phyloP scores from a whole-genome alignment of 2,888 invertebrate genomes.

The Latrodectus elegans region DNA sequence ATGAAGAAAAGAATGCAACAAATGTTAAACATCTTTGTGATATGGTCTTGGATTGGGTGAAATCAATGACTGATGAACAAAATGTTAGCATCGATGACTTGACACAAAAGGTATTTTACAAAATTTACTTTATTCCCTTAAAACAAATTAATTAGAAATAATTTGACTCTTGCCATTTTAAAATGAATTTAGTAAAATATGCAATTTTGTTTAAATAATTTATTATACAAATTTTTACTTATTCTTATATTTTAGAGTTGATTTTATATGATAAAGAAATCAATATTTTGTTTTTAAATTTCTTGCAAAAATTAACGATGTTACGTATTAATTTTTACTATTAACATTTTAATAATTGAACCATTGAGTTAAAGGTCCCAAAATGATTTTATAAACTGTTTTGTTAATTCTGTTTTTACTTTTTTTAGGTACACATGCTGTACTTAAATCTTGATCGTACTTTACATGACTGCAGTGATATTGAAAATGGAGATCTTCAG shows the following conservation, averaged over 20 bases:
- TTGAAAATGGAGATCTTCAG: conserved; percentile 80
- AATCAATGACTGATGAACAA: conserved; percentile 74
- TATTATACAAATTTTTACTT: background rate
- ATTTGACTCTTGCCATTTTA: too few species aligned
- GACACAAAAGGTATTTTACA: conserved; percentile 78
- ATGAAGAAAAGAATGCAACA: conserved; percentile 80
- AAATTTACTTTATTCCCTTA: too few species aligned
- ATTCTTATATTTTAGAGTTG: background rate
- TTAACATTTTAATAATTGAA: too few species aligned
- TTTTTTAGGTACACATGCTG: conserved; percentile 81
- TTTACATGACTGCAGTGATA: conserved; percentile 86
- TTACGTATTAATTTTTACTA: too few species aligned
- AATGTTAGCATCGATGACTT: conserved; percentile 75
- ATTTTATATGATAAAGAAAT: background rate
- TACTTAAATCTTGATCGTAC: conserved; percentile 85
- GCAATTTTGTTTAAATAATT: too few species aligned
- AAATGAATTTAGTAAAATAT: too few species aligned
- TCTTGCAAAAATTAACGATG: too few species aligned
- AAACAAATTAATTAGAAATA: too few species aligned
- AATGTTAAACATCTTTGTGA: conserved; percentile 80
- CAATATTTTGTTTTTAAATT: too few species aligned
- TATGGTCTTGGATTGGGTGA: conserved; percentile 81
- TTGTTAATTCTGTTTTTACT: background rate
- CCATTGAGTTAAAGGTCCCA: background rate
- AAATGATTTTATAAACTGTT: too few species aligned